A percentile compares a stretch with the other conserved stretches of the same genome.
These are phyloP conservation scores for Zootermopsis nevadensis DNA, from an alignment of 2,888 invertebrate species.

Conservation along the genomic window DNA sequence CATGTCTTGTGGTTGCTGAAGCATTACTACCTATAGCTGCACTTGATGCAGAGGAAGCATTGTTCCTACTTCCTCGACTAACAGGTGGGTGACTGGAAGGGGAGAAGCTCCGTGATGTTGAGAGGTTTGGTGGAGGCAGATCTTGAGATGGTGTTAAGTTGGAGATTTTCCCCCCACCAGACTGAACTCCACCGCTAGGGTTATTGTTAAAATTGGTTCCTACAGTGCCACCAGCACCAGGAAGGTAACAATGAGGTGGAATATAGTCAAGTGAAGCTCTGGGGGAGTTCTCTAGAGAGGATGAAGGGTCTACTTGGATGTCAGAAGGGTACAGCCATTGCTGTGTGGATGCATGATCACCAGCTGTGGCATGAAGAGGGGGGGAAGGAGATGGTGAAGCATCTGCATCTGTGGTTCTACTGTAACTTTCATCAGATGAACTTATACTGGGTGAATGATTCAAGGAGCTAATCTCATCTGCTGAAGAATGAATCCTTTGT, in stretches of 20 bases:
- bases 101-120: constrained; percentile 57
- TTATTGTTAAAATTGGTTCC: constrained; percentile 53
- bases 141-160: constrained; percentile 51
- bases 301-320: constrained; percentile 67
- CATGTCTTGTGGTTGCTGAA: constrained; percentile 23
- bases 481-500: constrained; percentile 76
- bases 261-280: constrained; percentile 66
- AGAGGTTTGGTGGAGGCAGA: constrained; percentile 37
- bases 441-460: constrained; percentile 85
- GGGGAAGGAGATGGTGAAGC: constrained; percentile 67
- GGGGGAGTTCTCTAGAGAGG: constrained; percentile 64
- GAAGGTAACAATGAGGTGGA: constrained; percentile 64
- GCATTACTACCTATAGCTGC: constrained; percentile 12
- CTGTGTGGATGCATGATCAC: constrained; percentile 62
- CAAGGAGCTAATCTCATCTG: constrained; percentile 84
- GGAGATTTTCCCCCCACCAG: constrained; percentile 46
- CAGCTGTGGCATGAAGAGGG: constrained; percentile 61
- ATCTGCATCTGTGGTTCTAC: constrained; percentile 81
- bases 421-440: constrained; percentile 87
- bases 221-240: constrained; percentile 41
- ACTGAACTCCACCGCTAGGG: constrained; percentile 51
- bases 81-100: constrained; percentile 55
- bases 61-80: constrained; percentile 53
- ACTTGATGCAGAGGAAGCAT: constrained; percentile 37
- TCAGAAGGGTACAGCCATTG: constrained; percentile 74